A percentile compares a stretch with the other conserved stretches of the same genome.
phyloP scores from a whole-genome alignment of 2,797 vertebrate species.

The Crenichthys baileyi region DNA sequence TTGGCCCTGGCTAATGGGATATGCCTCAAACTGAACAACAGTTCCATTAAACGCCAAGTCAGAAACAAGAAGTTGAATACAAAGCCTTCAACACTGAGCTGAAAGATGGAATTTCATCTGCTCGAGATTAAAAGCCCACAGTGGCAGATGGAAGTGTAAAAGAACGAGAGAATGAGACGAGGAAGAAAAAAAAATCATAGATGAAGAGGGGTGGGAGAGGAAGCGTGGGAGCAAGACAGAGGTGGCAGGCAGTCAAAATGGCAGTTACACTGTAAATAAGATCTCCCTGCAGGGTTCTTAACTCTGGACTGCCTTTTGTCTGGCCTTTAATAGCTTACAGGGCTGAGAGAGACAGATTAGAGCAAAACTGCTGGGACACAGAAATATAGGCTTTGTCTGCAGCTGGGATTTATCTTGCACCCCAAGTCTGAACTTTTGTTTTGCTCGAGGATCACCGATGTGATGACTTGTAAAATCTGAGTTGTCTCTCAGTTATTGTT shows the following conservation, averaged over 20 bases:
- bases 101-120: constrained; percentile 78
- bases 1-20: constrained; percentile 65
- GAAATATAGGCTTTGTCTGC: constrained; percentile 74
- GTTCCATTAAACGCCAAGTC: constrained; percentile 77
- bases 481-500: constrained; percentile 38
- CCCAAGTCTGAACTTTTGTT: constrained; percentile 68
- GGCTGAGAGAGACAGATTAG: constrained; percentile 77
- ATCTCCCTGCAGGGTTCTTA: constrained; percentile 78
- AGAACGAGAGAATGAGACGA: constrained; percentile 52
- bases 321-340: constrained; percentile 77
- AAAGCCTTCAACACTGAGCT: constrained; percentile 50
- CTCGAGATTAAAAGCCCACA: constrained; percentile 75
- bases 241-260: constrained; percentile 77
- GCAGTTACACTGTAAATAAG: constrained; percentile 81
- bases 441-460: constrained; percentile 56
- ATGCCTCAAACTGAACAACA: constrained; percentile 75
- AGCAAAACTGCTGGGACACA: constrained; percentile 70
- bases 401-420: constrained; percentile 70
- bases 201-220: constrained; percentile 52
- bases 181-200: constrained; percentile 30
- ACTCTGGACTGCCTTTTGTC: constrained; percentile 73
- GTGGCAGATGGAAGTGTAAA: constrained; percentile 67
- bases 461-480: constrained; percentile 58
- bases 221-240: constrained; percentile 72
- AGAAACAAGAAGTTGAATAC: constrained; percentile 73